A percentile compares a stretch with the other conserved stretches of the same genome.
phyloP scores from a whole-genome alignment of 2,113 vertebrate genomes.

The Odocoileus virginianus region DNA sequence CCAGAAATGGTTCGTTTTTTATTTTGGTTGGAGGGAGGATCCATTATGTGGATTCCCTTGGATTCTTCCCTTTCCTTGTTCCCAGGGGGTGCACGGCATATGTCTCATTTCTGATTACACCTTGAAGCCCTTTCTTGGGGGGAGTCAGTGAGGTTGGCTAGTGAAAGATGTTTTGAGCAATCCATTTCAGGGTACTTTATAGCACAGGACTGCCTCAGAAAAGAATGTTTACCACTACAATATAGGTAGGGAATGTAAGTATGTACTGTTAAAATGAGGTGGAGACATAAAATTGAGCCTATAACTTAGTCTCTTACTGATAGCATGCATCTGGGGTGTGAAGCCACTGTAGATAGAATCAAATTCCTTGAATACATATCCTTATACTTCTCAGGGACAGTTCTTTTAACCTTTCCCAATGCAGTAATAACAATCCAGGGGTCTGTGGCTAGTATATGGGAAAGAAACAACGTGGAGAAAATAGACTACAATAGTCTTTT shows the following conservation, averaged over 20 bases:
- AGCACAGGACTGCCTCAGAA: not conserved
- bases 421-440: not conserved
- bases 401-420: not conserved
- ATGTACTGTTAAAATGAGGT: not conserved
- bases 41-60: not conserved
- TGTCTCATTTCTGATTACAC: not conserved
- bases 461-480: constrained; percentile 1
- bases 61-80: not conserved
- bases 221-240: not conserved
- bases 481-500: not conserved
- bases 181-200: not conserved
- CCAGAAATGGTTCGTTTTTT: not conserved
- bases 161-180: not conserved
- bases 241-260: not conserved
- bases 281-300: not conserved
- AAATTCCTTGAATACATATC: not conserved
- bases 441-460: not conserved
- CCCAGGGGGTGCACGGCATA: fast-evolving
- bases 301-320: not conserved
- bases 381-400: not conserved
- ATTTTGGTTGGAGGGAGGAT: too few relatives aligned
- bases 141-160: not conserved
- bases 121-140: not conserved
- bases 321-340: not conserved
- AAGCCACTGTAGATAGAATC: not conserved